Evolutionary conservation across 2,888 invertebrate species (phyloP), one percentile per base, ranked within the genome.

Genomic region (Amaurobius ferox): DNA sequence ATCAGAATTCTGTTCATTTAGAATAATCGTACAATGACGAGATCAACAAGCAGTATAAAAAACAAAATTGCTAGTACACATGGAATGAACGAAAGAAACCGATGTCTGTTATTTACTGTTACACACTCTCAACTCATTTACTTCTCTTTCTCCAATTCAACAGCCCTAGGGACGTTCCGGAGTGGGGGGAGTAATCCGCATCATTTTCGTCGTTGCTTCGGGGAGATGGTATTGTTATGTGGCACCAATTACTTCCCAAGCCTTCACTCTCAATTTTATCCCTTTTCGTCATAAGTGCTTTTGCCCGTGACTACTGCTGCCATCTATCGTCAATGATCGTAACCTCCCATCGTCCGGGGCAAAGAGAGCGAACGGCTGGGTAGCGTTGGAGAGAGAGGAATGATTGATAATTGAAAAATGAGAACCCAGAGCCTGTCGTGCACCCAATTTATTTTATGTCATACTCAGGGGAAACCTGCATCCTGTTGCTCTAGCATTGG

Each of bases 361-460:
- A 66, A 77, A 71, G 78, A 85, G 35, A n/a, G n/a, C 70, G 71
- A 83, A 71, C 77, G 76, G 71, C 71, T 76, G 76, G 77, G 68
- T 78, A 78, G 72, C 67, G 55, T 16, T 19, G 7, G 7, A 16
- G 44, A 44, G 55, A 55, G 55, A 55, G 55, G 48, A 66, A 79
- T 86, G 86, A 86, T 86, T 86, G 86, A 86, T 86, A 86, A 86
- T 86, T 86, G 86, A 86, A 86, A 86, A 86, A 86, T 86, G 86
- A 86, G 86, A 86, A 71, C 86, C 79, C 74, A 67, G 86, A 86
- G 86, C 78, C 86, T 86, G 86, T 86, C 86, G 86, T 86, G 86
- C 86, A 86, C 79, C 86, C 79, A 86, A 86, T 86, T 86, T 86
- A 86, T 86, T 86, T 86, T 79, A 86, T 86, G 86, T 86, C 86